Base-by-base conservation (phyloP, 2,797 vertebrate genomes). In the Sarcoramphus papa region DNA sequence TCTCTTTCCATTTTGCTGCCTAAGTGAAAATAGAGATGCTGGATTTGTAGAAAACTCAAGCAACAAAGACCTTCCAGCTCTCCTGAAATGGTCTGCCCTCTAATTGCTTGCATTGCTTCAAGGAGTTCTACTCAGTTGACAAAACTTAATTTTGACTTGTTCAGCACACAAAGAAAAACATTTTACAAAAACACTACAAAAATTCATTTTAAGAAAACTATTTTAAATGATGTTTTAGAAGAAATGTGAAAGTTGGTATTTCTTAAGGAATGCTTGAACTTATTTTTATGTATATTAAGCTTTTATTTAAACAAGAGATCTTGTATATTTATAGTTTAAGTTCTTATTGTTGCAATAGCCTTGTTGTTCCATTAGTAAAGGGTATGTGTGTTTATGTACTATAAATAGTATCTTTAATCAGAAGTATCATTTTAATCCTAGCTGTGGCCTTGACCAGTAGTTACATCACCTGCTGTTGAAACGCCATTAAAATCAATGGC, bases 31-130 rank as follows among this genome's bases (percentile, higher is more conserved):
- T 50, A 80, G 89, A 75, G 81, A 80, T 94, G 80, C 81, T 93
- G 92, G 68, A 91, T 93, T 93, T 97, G 75, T 94, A 92, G 90
- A 95, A 93, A 95, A 77, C 84, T 85, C 88, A 75, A 95, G 93
- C 86, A 93, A 91, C 92, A 94, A 65, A 89, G 81, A 92, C 51
- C 67, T 94, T 76, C 80, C n/a, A 86, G 74, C 92, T 95, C 59
- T 85, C 86, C 94, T 76, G 84, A 89, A 85, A 80, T 79, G 77
- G 35, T 95, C 85, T 96, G 35, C 51, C 53, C 62, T 86, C 69
- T 95, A 79, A 93, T 77, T 89, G 70, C 56, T 95, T 97, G 75
- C 81, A 54, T 94, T 12, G 8, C 86, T 94, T 95, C 88, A 87
- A 89, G 90, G 67, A 89, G 64, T 90, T 85, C 68, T 95, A 3